These are phyloP conservation scores for Lacerta viridis DNA, from an alignment of 2,797 vertebrate species.

Conservation along the genomic window DNA sequence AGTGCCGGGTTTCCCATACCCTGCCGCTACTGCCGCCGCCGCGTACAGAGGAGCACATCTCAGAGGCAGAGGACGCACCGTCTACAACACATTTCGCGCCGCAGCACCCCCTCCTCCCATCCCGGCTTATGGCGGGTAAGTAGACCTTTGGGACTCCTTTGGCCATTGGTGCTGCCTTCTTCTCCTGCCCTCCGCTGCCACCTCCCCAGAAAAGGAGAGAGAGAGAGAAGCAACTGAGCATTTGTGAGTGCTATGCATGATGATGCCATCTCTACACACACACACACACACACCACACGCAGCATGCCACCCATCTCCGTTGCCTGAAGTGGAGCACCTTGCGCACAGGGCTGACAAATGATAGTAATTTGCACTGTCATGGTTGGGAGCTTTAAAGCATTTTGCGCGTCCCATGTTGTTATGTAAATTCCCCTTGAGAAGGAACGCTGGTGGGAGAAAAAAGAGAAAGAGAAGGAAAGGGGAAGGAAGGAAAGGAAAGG, in stretches of 20 bases:
- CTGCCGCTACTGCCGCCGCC: slow-evolving; percentile 91
- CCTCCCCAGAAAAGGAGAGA: background rate
- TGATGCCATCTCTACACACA: slow-evolving; percentile 61
- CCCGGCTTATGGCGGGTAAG: slow-evolving; percentile 96
- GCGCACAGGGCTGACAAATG: slow-evolving; percentile 84
- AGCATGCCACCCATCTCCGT: slow-evolving; percentile 73
- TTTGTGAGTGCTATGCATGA: slow-evolving; percentile 66
- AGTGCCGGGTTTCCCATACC: slow-evolving; percentile 97
- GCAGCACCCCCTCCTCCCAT: slow-evolving; percentile 94
- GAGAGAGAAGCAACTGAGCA: slow-evolving; percentile 23
- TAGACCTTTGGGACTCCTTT: slow-evolving; percentile 27
- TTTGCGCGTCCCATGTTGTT: slow-evolving; percentile 83
- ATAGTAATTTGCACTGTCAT: slow-evolving; percentile 85
- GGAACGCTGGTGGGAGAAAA: slow-evolving; percentile 72
- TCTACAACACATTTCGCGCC: slow-evolving; percentile 95
- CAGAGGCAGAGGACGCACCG: slow-evolving; percentile 92
- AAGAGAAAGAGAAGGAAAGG: slow-evolving; percentile 70
- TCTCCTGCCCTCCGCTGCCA: too few species aligned
- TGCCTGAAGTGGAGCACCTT: slow-evolving; percentile 80
- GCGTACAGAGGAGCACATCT: slow-evolving; percentile 95
- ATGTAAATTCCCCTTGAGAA: slow-evolving; percentile 82
- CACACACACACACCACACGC: slow-evolving; percentile 56
- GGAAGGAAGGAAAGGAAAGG: slow-evolving; percentile 66
- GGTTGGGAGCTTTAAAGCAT: slow-evolving; percentile 83
- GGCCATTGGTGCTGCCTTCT: slow-evolving; percentile 20